phyloP scores from a whole-genome alignment of 2,888 invertebrate genomes.

The Drosophila longiperda region DNA sequence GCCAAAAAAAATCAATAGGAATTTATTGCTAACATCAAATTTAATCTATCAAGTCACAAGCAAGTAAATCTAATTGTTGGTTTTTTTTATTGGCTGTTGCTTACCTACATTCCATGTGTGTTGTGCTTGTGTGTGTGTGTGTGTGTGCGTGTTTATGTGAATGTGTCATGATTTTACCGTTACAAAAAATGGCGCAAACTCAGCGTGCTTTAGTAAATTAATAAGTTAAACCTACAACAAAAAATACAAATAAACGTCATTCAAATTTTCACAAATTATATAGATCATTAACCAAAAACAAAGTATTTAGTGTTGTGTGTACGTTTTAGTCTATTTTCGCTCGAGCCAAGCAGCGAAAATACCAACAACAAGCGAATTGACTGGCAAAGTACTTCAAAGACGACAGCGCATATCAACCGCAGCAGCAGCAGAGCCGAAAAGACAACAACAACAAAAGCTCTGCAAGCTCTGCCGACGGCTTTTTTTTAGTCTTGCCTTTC shows the following conservation, averaged over 20 bases:
- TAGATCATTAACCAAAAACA: conserved; percentile 45
- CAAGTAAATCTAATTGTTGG: background rate
- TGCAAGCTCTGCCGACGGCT: conserved; percentile 54
- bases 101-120: conserved; percentile 2
- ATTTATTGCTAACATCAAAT: conserved; percentile 10
- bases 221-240: conserved; percentile 32
- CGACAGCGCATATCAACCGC: conserved; percentile 30
- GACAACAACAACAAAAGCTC: conserved; percentile 29
- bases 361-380: conserved; percentile 21
- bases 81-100: conserved; percentile 6
- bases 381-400: conserved; percentile 35
- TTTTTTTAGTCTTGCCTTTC: conserved; percentile 11
- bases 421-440: conserved; percentile 16
- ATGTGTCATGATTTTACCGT: conserved; percentile 49
- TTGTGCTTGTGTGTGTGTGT: conserved; percentile 16
- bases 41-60: conserved; percentile 4
- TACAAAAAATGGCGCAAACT: conserved; percentile 43
- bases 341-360: conserved; percentile 26
- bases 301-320: conserved; percentile 18
- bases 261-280: conserved; percentile 40
- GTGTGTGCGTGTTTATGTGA: conserved; percentile 16
- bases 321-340: conserved; percentile 26
- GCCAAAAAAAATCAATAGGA: conserved; percentile 39
- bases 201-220: conserved; percentile 27
- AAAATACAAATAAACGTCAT: conserved; percentile 7